Base-by-base conservation (phyloP, 1,140 invertebrate species). In the Dryas iulia region DNA sequence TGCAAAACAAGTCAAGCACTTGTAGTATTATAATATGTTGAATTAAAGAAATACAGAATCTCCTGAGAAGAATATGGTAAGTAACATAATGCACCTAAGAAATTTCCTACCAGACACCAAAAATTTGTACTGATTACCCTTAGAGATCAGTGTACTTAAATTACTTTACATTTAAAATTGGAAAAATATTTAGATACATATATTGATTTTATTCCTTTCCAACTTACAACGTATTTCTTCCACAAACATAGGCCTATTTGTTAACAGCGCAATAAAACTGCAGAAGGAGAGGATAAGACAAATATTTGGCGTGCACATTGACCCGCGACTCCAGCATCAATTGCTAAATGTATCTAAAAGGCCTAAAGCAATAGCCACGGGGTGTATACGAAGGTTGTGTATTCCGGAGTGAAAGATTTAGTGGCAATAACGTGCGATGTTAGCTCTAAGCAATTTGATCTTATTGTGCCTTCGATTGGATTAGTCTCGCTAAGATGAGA, bases 391-490 rank as follows among this genome's bases (percentile, higher is more conserved):
- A 54, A 70, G 66, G 69, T 59, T 72, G 75, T 73, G 76, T 77
- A 79, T 81, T 76, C 68, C 71, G 72, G 68, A 78, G 72, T 86
- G 85, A 78, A 87, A 89, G 84, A 89, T 88, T 88, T 89, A 89
- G 84, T 81, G 87, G 84, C 83, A 89, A 89, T 89, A 89, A 87
- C 80, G 85, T 82, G 72, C 79, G 77, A 79, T 82, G 84, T 82
- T 82, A 59, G 78, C 81, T 77, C 71, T 71, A 61, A 83, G 81
- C 78, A 81, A 83, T 86, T 80, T 71, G 69, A 81, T 84, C 86
- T 84, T 81, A 86, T 87, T 87, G 86, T 87, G 75, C 72, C 76
- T 76, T 71, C 79, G 80, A 87, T 86, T 86, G 84, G 83, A 87
- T 89, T 89, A 89, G 81, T 77, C 73, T 72, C 69, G 71, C 69